A percentile compares a stretch with the other conserved stretches of the same genome.
Evolutionary conservation across 2,888 invertebrate genomes (phyloP).

Genomic region (Scrobipalpa atriplicella): DNA sequence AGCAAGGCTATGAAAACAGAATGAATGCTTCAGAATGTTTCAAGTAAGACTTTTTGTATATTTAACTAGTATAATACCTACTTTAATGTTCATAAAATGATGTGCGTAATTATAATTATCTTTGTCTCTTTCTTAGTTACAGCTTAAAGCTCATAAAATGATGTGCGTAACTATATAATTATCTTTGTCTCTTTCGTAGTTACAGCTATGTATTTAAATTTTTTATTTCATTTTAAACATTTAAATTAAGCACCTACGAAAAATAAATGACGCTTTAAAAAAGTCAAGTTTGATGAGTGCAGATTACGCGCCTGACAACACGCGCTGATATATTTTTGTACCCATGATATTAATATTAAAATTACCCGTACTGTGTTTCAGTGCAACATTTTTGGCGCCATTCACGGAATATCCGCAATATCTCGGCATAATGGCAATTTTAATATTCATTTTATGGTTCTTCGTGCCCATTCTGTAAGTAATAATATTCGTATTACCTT

Average conservation of each 20-base stretch:
- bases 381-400: slow-evolving; percentile 82
- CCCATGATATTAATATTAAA: slow-evolving; percentile 14
- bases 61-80: too few species aligned
- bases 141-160: too few species aligned
- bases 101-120: too few species aligned
- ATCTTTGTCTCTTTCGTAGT: background rate
- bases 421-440: slow-evolving; percentile 84
- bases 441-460: slow-evolving; percentile 85
- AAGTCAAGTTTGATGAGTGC: too few species aligned
- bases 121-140: too few species aligned
- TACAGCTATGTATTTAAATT: too few species aligned
- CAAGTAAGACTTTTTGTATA: slow-evolving; percentile 54
- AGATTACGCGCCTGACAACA: slow-evolving; percentile 1
- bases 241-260: too few species aligned
- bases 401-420: slow-evolving; percentile 84
- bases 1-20: slow-evolving; percentile 76
- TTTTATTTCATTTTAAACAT: too few species aligned
- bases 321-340: background rate
- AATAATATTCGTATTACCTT: slow-evolving; percentile 39
- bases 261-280: too few species aligned
- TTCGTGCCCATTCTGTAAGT: slow-evolving; percentile 85
- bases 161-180: too few species aligned
- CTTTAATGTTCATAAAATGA: too few species aligned
- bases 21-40: slow-evolving; percentile 78
- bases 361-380: slow-evolving; percentile 54